Evolutionary conservation across 2,797 vertebrate genomes (phyloP), one percentile per base, ranked within the genome.

Genomic region (Enteromius anoplus): DNA sequence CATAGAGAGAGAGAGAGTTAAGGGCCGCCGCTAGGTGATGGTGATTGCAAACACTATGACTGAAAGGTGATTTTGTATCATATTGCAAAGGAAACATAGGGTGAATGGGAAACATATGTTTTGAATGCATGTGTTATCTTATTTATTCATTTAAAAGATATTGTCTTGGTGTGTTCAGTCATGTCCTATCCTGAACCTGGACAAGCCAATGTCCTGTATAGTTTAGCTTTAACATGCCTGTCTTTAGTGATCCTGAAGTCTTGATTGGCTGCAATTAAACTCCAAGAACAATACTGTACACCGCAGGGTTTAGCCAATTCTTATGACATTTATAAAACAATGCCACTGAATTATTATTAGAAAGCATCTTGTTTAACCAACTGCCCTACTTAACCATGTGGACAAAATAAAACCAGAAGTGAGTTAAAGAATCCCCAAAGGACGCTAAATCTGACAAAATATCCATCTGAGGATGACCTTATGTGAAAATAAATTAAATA

Each of bases 11-110:
- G 95, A 95, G 95, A 96, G 96, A 96, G 95, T 23, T 69, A 40
- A 55, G 10, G 2, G 10, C 2, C 8, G 90, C 94, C 96, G 96
- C 97, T 97, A 96, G 96, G 96, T 94, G 95, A 93, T 95, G 92
- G 97, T 96, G 94, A 96, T 93, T 92, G 90, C 85, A 90, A 89
- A 87, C 89, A 91, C 92, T 89, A 95, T 92, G 96, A 98, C 98
- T 95, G 29, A 32, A 32, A 29, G 3, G 32, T 65, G 55, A 37
- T 26, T 23, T 65, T 66, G 32, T n/a, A n/a, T 34, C 34, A n/a
- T 6, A 68, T 10, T 37, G 26, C 37, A 37, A 37, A 37, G 2
- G n/a, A 2, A 34, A 40, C 40, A 9, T 68, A 12, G 9, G 21
- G 23, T 26, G 12, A 60, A 60, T 4, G 12, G 58, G 64, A 37